A percentile compares a stretch with the other conserved stretches of the same genome.
Conservation (phyloP, 2,113 vertebrate genomes). For the Aegithalos caudatus region DNA sequence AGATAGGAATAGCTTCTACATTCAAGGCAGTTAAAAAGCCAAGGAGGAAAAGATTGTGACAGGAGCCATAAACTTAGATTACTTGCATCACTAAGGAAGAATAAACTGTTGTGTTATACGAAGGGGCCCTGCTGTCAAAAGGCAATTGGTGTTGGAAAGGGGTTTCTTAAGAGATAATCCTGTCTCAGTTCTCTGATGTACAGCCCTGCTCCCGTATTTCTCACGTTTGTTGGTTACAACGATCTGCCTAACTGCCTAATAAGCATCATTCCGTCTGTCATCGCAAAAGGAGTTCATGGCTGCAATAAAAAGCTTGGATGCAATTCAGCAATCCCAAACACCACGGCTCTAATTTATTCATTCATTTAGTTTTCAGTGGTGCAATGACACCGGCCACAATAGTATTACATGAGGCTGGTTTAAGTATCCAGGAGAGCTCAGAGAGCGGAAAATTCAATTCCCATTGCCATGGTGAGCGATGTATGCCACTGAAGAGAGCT, state of each 20-base stretch:
- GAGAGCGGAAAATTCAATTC: conserved; percentile 69
- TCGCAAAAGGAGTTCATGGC: conserved; percentile 15
- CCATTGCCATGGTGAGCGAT: conserved; percentile 70
- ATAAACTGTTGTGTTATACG: conserved; percentile 35
- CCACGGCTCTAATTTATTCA: conserved; percentile 67
- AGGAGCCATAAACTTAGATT: conserved; percentile 50
- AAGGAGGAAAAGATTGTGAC: conserved; percentile 29
- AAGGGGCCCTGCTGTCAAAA: conserved; percentile 47
- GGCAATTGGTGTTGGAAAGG: conserved; percentile 32
- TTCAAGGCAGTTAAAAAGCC: conserved; percentile 34
- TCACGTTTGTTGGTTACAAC: not conserved
- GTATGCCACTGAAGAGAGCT: not conserved
- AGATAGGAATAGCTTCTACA: not conserved
- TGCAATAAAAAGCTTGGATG: conserved; percentile 53
- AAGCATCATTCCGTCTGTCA: conserved; percentile 12
- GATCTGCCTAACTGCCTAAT: conserved; percentile 2
- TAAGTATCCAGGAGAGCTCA: conserved; percentile 55
- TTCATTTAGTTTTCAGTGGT: conserved; percentile 64
- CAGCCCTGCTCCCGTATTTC: not conserved
- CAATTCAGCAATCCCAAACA: conserved; percentile 61
- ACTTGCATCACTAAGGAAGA: conserved; percentile 49
- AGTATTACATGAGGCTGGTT: conserved; percentile 61
- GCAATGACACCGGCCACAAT: conserved; percentile 53
- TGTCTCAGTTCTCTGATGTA: conserved; percentile 23
- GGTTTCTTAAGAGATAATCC: conserved; percentile 48